These are phyloP conservation scores for Nilaparvata lugens DNA, from an alignment of 1,140 invertebrate genomes.

Conservation along the genomic window DNA sequence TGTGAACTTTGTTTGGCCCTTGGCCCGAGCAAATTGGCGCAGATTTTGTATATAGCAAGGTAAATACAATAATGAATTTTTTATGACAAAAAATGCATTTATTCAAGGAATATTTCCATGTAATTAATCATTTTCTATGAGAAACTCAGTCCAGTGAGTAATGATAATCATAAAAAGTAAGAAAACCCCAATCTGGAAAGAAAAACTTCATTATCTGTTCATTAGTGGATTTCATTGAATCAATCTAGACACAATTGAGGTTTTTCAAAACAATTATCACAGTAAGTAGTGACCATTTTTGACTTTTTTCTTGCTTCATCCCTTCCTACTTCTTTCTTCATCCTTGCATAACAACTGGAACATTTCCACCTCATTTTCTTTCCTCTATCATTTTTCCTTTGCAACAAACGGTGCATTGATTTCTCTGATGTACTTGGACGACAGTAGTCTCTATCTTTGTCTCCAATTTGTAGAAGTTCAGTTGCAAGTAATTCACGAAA, in stretches of 20 bases:
- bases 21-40: background rate
- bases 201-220: background rate
- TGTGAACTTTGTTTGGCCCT: background rate
- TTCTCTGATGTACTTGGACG: background rate
- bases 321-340: background rate
- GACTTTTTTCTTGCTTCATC: background rate
- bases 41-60: background rate
- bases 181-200: background rate
- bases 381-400: background rate
- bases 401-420: background rate
- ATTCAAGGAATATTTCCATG: background rate
- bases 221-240: too few species aligned
- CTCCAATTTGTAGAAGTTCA: constrained; percentile 1
- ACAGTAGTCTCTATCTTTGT: background rate
- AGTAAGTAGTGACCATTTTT: background rate
- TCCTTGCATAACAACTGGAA: background rate
- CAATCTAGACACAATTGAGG: constrained; percentile 3
- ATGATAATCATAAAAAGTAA: background rate
- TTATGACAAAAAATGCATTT: background rate
- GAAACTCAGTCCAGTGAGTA: background rate
- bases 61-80: background rate
- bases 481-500: constrained; percentile 15
- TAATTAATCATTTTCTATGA: background rate
- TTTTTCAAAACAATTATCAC: background rate
- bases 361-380: constrained; percentile 8